phyloP scores from a whole-genome alignment of 1,140 invertebrate species.

The Camponotus floridanus region DNA sequence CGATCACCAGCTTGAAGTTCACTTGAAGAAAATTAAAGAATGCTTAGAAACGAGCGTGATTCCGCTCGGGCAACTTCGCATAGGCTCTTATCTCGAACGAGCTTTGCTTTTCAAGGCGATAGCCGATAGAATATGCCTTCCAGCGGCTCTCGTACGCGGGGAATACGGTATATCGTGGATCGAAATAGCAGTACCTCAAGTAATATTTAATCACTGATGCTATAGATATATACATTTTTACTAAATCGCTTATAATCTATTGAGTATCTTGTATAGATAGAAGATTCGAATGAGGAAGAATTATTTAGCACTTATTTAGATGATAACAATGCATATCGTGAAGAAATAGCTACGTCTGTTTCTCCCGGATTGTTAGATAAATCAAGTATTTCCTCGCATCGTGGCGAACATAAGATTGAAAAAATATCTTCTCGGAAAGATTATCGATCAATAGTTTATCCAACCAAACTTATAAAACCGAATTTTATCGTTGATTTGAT shows the following conservation, averaged over 20 bases:
- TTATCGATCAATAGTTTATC: constrained; percentile 70
- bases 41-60: constrained; percentile 84
- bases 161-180: constrained; percentile 88
- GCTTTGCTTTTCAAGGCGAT: constrained; percentile 90
- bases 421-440: not conserved
- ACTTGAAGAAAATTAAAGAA: constrained; percentile 84
- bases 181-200: constrained; percentile 88
- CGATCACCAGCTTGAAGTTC: constrained; percentile 85
- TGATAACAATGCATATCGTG: not conserved
- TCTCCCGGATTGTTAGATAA: not conserved
- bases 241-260: not conserved
- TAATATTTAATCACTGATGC: constrained; percentile 48
- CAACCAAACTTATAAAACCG: constrained; percentile 86
- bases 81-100: constrained; percentile 88
- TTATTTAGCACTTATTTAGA: constrained; percentile 1
- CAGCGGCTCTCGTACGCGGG: constrained; percentile 87
- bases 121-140: constrained; percentile 88
- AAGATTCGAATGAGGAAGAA: constrained; percentile 8
- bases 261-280: constrained; percentile 27
- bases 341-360: constrained; percentile 4
- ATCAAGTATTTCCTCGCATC: not conserved
- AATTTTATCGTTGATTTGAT: constrained; percentile 89
- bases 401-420: not conserved
- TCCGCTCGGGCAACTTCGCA: constrained; percentile 87
- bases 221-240: not conserved